These are phyloP conservation scores for Yponomeuta plumbellus DNA, from an alignment of 2,888 invertebrate genomes.

Conservation along the genomic window DNA sequence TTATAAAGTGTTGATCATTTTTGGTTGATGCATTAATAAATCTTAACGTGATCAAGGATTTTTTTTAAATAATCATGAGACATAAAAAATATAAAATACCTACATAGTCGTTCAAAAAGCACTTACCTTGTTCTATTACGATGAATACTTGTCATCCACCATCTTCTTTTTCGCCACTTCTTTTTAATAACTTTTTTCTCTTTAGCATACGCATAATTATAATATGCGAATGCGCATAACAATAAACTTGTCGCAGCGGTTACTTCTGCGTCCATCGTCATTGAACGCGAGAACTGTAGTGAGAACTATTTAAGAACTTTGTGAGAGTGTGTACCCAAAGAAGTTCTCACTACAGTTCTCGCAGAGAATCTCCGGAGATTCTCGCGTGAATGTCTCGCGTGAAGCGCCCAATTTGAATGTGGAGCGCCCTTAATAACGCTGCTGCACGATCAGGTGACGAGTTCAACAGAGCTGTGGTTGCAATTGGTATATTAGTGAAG, in stretches of 20 bases:
- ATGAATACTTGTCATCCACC: constrained; percentile 16
- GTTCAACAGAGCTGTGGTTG: too few species aligned
- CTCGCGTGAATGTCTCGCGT: constrained; percentile 21
- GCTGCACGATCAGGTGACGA: too few species aligned
- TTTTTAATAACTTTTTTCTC: constrained; percentile 4
- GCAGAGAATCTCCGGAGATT: constrained; percentile 20
- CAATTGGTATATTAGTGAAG: too few species aligned
- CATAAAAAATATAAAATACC: constrained; percentile 11
- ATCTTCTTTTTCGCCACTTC: constrained; percentile 17
- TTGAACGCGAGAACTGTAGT: constrained; percentile 20
- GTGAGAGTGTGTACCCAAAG: constrained; percentile 19
- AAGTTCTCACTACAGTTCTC: constrained; percentile 15
- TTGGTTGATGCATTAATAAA: constrained; percentile 16
- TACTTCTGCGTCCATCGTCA: constrained; percentile 21
- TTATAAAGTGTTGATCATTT: constrained; percentile 16
- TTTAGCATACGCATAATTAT: constrained; percentile 15
- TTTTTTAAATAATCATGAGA: constrained; percentile 16
- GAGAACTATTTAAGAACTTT: constrained; percentile 20
- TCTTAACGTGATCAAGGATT: constrained; percentile 14
- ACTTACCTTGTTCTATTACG: constrained; percentile 7
- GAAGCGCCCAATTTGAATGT: too few species aligned
- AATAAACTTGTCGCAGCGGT: constrained; percentile 19
- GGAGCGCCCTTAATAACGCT: too few species aligned
- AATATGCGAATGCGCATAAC: constrained; percentile 19
- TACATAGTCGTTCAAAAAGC: constrained; percentile 12